These are phyloP conservation scores for Drosophila villosipedis DNA, from an alignment of 2,888 invertebrate genomes.

Conservation along the genomic window DNA sequence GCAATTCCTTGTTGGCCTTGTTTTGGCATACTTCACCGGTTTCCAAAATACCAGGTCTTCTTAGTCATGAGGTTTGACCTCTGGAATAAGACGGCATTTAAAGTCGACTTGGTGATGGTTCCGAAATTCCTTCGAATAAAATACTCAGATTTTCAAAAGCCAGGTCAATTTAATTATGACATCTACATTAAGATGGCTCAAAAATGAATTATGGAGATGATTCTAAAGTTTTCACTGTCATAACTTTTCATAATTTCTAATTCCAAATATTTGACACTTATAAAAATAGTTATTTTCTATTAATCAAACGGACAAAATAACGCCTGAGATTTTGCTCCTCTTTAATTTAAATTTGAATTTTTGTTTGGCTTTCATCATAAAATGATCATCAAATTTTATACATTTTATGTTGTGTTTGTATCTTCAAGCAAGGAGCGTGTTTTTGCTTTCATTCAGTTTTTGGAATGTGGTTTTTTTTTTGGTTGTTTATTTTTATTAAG, in stretches of 20 bases:
- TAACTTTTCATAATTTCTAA: neutral
- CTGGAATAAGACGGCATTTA: neutral
- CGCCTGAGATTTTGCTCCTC: neutral
- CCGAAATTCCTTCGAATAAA: neutral
- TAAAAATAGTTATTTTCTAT: too few species aligned
- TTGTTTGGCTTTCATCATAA: constrained; percentile 50
- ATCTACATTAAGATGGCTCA: neutral
- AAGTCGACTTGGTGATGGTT: neutral
- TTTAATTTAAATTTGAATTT: constrained; percentile 14
- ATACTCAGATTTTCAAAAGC: neutral
- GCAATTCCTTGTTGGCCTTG: neutral
- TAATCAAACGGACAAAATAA: neutral
- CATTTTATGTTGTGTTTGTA: constrained; percentile 31
- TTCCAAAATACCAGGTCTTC: neutral
- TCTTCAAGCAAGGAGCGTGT: constrained; percentile 30
- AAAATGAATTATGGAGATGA: neutral
- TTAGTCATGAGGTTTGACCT: neutral
- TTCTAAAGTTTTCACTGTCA: neutral
- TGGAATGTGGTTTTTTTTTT: constrained; percentile 1
- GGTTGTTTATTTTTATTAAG: constrained; percentile 29
- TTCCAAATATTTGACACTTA: neutral
- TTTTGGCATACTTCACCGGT: neutral
- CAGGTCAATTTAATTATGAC: neutral
- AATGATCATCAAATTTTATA: constrained; percentile 43
- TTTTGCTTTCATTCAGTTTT: constrained; percentile 22